Conservation (phyloP, 2,888 invertebrate species). For the Pristionchus japonicus region DNA sequence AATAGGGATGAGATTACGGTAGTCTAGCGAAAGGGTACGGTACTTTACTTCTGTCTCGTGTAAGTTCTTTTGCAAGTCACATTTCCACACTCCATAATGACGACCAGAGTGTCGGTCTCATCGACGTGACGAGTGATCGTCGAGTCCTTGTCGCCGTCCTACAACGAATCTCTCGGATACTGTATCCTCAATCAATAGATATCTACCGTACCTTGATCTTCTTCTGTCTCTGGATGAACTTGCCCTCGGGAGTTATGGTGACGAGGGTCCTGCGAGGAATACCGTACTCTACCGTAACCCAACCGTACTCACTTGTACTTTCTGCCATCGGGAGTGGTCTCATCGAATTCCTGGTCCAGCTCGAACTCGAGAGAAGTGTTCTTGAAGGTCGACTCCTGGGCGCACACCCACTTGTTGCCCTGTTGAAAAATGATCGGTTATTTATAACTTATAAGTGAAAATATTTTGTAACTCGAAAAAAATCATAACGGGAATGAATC, state of each 20-base stretch:
- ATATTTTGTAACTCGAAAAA: not conserved
- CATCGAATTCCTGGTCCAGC: constrained; percentile 59
- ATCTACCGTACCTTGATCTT: constrained; percentile 52
- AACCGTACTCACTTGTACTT: constrained; percentile 53
- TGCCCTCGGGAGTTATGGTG: constrained; percentile 55
- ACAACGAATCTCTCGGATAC: not conserved
- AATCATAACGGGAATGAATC: not conserved
- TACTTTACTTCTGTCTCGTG: constrained; percentile 51
- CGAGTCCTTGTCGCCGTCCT: constrained; percentile 58
- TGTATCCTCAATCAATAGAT: constrained; percentile 7
- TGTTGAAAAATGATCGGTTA: not conserved
- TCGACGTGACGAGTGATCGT: constrained; percentile 60
- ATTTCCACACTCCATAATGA: constrained; percentile 56
- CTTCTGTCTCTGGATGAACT: constrained; percentile 62
- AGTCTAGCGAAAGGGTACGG: not conserved
- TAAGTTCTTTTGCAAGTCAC: constrained; percentile 59
- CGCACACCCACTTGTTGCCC: constrained; percentile 58
- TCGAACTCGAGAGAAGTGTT: constrained; percentile 61
- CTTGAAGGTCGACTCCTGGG: constrained; percentile 65
- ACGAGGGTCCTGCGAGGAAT: constrained; percentile 48
- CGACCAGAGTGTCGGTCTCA: constrained; percentile 55
- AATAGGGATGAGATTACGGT: not conserved
- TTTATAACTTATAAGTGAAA: too few relatives aligned
- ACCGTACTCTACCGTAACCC: not conserved
- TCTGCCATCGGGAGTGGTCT: constrained; percentile 66